Conservation (phyloP, 2,888 invertebrate genomes). For the Pseudanteris insignis region DNA sequence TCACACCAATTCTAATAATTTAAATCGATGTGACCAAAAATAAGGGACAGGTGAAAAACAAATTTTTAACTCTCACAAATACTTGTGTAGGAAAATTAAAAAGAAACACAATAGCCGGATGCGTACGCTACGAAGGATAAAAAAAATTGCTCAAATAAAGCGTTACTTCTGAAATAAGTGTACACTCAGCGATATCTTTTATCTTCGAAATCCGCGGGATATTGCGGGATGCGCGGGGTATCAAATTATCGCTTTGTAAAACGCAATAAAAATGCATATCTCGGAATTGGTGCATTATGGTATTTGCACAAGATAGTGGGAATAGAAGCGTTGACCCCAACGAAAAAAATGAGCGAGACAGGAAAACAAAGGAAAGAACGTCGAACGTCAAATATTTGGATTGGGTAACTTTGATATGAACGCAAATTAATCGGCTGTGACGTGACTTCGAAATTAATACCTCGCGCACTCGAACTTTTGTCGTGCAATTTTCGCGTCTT, state of each 20-base stretch:
- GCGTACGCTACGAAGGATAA: no score
- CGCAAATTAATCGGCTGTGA: conserved; percentile 15
- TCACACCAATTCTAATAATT: no score
- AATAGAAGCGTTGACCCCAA: conserved; percentile 28
- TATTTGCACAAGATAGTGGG: conserved; percentile 32
- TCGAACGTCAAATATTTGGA: conserved; percentile 21
- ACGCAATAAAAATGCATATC: conserved; percentile 43
- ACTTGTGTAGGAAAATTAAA: no score
- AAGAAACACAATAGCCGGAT: no score
- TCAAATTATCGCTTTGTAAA: conserved; percentile 38
- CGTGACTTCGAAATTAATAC: not conserved
- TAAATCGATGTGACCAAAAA: no score
- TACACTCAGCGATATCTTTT: conserved; percentile 23
- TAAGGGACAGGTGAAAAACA: conserved; percentile 1
- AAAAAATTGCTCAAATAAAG: no score
- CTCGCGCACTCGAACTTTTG: no score
- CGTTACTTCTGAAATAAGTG: conserved; percentile 13
- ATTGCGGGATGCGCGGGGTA: conserved; percentile 18
- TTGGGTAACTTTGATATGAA: conserved; percentile 18
- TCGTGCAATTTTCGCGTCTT: no score
- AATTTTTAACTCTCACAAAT: no score
- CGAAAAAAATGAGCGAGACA: conserved; percentile 3
- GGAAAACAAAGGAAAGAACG: conserved; percentile 23
- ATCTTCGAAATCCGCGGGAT: conserved; percentile 29
- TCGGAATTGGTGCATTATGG: conserved; percentile 40